Evolutionary conservation across 1,140 invertebrate genomes (phyloP), one percentile per base, ranked within the genome.

Genomic region (Eurosta solidaginis): DNA sequence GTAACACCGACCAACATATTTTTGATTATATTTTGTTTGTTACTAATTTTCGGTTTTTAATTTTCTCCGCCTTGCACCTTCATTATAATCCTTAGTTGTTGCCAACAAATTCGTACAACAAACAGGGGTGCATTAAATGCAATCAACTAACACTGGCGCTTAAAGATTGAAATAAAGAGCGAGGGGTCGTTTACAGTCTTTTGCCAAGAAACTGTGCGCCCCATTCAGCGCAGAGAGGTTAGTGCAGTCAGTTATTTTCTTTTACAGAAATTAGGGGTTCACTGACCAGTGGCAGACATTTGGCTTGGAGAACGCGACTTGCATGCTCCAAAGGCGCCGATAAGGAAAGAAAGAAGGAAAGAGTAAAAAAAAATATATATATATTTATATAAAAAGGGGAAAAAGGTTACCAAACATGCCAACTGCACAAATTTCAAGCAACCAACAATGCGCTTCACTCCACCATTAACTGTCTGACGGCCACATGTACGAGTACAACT

Each of bases 331-430:
- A 17, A 68, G 17, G 40, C 17, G 40, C 7, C 33, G 22, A 20
- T 9, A 40, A 68, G 33, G n/a, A 33, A 42, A 68, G 20, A n/a
- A 40, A 17, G n/a, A 40, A 10, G 20, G 59, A 10, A 36, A 36
- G 20, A 36, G n/a, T 9, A 59, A 36, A n/a, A 17, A 17, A 10
- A 17, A 52, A 52, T 22, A 52, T 22, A 25, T 2, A 47, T 0
- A 52, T 22, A 40, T 40, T 40, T 40, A 68, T 22, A 40, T 9
- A 10, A 5, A 2, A 12, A 22, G 22, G n/a, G 33, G 40, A 68
- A 68, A 68, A 68, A 68, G n/a, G 59, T 68, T 68, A 33, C 59
- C 59, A 68, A 68, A 68, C 59, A 68, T 68, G 59, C 59, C 59
- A 68, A 68, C 59, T 40, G 59, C 59, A 68, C 33, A n/a, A 14